These are phyloP conservation scores for Leptopilina boulardi DNA, from an alignment of 1,140 invertebrate species.

Conservation along the genomic window DNA sequence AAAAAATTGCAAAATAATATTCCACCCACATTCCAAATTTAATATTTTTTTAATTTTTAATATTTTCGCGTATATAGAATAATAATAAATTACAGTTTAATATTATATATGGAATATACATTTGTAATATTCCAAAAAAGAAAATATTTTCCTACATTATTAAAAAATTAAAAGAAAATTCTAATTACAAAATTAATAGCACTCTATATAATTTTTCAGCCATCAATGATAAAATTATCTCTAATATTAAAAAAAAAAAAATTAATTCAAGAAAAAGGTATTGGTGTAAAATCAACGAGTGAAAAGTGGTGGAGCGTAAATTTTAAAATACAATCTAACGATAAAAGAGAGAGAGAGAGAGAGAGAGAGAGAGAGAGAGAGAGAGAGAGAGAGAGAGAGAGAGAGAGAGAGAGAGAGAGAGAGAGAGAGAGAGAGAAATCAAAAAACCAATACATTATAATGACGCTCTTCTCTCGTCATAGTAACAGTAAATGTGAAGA, in stretches of 20 bases:
- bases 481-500: slow-evolving; percentile 45
- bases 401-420: slow-evolving; percentile 40
- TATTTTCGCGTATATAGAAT: too few species aligned
- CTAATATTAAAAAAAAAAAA: neutral
- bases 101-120: too few species aligned
- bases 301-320: slow-evolving; percentile 40
- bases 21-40: too few species aligned
- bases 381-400: slow-evolving; percentile 42
- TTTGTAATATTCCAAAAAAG: too few species aligned
- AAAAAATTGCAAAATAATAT: too few species aligned
- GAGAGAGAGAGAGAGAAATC: slow-evolving; percentile 41
- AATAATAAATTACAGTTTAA: too few species aligned
- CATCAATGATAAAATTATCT: neutral
- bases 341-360: slow-evolving; percentile 44
- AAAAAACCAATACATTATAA: slow-evolving; percentile 54
- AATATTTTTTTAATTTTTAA: too few species aligned
- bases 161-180: neutral
- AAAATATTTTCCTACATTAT: too few species aligned
- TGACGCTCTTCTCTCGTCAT: slow-evolving; percentile 47
- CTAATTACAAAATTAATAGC: too few species aligned
- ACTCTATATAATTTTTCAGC: neutral
- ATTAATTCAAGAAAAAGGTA: neutral
- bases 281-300: neutral
- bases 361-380: slow-evolving; percentile 40
- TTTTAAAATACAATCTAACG: slow-evolving; percentile 49